These are phyloP conservation scores for Orchesellides sinensis DNA, from an alignment of 2,888 invertebrate species.

Conservation along the genomic window DNA sequence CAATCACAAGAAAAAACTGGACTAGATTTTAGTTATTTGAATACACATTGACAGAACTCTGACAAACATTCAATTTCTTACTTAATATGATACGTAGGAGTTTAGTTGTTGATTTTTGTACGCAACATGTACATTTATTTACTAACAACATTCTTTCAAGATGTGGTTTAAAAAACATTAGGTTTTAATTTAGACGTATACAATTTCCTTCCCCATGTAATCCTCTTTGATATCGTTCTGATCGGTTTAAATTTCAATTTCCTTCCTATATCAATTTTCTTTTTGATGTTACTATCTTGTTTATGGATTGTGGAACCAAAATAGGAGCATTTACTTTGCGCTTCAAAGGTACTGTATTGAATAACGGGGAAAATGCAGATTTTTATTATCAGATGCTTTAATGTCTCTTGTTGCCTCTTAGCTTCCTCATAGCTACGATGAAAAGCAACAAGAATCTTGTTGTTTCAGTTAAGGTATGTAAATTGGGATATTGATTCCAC, in stretches of 20 bases:
- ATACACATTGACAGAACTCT: constrained; percentile 1
- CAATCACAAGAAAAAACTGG: constrained; percentile 58
- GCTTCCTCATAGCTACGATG: no score
- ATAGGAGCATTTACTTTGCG: no score
- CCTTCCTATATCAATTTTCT: constrained; percentile 49
- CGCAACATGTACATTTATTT: constrained; percentile 32
- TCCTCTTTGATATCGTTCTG: constrained; percentile 58
- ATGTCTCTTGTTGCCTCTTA: no score
- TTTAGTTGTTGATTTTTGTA: no score
- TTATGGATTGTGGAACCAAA: constrained; percentile 41
- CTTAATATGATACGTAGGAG: neutral
- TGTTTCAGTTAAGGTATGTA: constrained; percentile 1
- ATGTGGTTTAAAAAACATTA: constrained; percentile 2
- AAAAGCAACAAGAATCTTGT: neutral
- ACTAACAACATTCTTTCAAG: constrained; percentile 4
- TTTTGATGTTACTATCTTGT: constrained; percentile 56
- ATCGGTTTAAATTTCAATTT: constrained; percentile 64
- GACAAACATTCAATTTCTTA: neutral
- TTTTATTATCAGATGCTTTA: no score
- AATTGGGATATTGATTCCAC: constrained; percentile 46
- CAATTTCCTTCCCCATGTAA: constrained; percentile 30
- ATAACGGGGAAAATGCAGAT: no score
- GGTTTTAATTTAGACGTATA: constrained; percentile 3
- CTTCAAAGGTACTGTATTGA: constrained; percentile 1
- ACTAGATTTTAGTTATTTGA: constrained; percentile 43